Percentiles rank a stretch among this genome's conserved stretches.
Evolutionary conservation across 2,113 vertebrate genomes (phyloP).

Genomic region (Lampris incognitus): DNA sequence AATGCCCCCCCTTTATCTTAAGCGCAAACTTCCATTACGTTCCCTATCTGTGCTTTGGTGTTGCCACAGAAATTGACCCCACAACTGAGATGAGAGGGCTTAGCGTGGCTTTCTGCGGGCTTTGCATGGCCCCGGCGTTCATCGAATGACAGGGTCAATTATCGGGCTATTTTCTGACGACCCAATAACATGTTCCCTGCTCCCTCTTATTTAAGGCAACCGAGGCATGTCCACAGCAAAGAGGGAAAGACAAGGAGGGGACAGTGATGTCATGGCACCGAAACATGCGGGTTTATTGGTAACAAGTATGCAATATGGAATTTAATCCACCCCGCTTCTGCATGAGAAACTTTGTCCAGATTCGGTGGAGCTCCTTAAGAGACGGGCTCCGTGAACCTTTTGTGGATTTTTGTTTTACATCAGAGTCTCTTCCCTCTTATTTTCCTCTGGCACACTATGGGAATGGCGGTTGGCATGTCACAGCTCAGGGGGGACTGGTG

Average conservation of each 20-base stretch:
- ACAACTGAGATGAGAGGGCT: constrained; percentile 54
- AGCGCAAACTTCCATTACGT: constrained; percentile 59
- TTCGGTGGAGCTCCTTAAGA: constrained; percentile 26
- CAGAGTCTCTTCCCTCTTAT: background rate
- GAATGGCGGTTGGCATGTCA: constrained; percentile 28
- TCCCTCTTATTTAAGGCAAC: constrained; percentile 46
- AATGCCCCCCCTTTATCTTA: constrained; percentile 23
- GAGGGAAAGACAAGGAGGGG: constrained; percentile 8
- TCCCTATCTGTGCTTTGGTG: constrained; percentile 59
- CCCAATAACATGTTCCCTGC: constrained; percentile 46
- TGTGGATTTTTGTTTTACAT: background rate
- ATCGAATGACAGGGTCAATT: constrained; percentile 72
- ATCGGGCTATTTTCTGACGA: constrained; percentile 77
- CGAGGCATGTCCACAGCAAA: constrained; percentile 22
- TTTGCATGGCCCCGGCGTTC: constrained; percentile 47
- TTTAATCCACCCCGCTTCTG: constrained; percentile 9
- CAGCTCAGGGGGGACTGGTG: background rate
- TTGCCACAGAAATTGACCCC: constrained; percentile 57
- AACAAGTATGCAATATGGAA: constrained; percentile 2
- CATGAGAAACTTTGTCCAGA: background rate
- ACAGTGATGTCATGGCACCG: background rate
- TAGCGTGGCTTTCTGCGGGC: constrained; percentile 40
- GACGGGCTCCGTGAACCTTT: constrained; percentile 1
- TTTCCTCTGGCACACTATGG: background rate
- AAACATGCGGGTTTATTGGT: constrained; percentile 26